Evolutionary conservation across 2,888 invertebrate genomes (phyloP).

Genomic region (Andrena flavipes): DNA sequence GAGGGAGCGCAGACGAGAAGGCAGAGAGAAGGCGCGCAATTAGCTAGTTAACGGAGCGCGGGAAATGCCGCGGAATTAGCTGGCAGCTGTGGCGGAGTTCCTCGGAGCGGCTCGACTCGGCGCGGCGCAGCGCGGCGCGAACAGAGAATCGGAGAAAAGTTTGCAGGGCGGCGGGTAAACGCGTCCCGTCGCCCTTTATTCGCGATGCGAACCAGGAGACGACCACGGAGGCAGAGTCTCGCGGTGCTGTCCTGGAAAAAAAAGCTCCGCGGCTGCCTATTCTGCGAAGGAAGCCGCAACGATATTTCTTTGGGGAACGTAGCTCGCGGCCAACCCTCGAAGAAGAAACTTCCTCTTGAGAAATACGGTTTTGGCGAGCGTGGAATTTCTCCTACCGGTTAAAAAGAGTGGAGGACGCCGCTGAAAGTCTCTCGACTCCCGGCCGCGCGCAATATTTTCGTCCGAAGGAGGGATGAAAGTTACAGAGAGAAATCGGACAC

Average conservation of each 20-base stretch:
- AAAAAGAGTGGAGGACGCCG: neutral
- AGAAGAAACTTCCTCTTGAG: conserved; percentile 3
- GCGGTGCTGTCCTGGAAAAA: neutral
- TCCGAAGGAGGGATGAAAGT: neutral
- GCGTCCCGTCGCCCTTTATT: neutral
- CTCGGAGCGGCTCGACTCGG: neutral
- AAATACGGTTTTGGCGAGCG: conserved; percentile 13
- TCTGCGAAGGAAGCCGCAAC: conserved; percentile 3
- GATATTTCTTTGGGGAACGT: conserved; percentile 35
- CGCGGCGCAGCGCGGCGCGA: conserved; percentile 1
- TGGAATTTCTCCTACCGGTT: neutral
- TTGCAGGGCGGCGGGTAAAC: conserved; percentile 2
- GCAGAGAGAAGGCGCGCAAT: conserved; percentile 47
- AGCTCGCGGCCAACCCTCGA: conserved; percentile 18
- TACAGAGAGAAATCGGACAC: conserved; percentile 17
- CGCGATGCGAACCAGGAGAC: no score
- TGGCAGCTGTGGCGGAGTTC: conserved; percentile 37
- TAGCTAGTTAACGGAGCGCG: conserved; percentile 59
- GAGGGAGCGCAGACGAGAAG: neutral
- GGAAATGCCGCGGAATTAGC: conserved; percentile 41
- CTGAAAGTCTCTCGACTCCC: neutral
- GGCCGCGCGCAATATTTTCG: conserved; percentile 12
- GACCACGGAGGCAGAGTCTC: neutral
- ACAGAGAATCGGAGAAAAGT: conserved; percentile 17
- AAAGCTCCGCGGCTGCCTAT: neutral